These are phyloP conservation scores for Oreohelix idahoensis DNA, from an alignment of 1,140 invertebrate genomes.

Conservation along the genomic window DNA sequence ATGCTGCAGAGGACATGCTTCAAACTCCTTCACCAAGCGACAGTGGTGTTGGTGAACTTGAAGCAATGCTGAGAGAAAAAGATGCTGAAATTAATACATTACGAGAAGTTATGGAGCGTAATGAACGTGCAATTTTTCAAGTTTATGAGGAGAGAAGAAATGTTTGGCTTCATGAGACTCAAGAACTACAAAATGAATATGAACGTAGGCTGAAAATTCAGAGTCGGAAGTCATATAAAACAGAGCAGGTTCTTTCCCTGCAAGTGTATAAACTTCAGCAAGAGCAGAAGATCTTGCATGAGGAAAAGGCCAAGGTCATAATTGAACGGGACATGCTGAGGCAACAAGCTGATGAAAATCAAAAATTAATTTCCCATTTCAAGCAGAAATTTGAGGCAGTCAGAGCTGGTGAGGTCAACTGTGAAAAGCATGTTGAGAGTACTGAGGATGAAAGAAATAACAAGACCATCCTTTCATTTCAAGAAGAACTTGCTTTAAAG, in stretches of 20 bases:
- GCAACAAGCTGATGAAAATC: constrained; percentile 75
- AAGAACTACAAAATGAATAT: constrained; percentile 79
- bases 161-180: constrained; percentile 67
- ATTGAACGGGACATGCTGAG: constrained; percentile 53
- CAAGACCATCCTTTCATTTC: constrained; percentile 77
- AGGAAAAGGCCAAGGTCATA: constrained; percentile 74
- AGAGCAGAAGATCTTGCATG: constrained; percentile 78
- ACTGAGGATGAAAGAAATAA: constrained; percentile 73
- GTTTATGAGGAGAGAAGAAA: constrained; percentile 78
- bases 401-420: background rate
- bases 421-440: background rate
- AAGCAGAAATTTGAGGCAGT: background rate
- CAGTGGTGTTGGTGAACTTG: constrained; percentile 86
- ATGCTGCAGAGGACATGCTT: constrained; percentile 55
- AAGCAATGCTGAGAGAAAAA: constrained; percentile 82
- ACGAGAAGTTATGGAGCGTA: constrained; percentile 84
- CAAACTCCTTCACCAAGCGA: constrained; percentile 86
- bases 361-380: background rate
- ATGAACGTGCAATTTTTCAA: constrained; percentile 84
- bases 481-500: constrained; percentile 69
- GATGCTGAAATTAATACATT: constrained; percentile 83
- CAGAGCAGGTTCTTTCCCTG: constrained; percentile 82
- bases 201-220: constrained; percentile 81
- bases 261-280: constrained; percentile 82
- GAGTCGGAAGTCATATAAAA: constrained; percentile 79